phyloP scores from a whole-genome alignment of 2,888 invertebrate genomes.

The Thyatira batis region DNA sequence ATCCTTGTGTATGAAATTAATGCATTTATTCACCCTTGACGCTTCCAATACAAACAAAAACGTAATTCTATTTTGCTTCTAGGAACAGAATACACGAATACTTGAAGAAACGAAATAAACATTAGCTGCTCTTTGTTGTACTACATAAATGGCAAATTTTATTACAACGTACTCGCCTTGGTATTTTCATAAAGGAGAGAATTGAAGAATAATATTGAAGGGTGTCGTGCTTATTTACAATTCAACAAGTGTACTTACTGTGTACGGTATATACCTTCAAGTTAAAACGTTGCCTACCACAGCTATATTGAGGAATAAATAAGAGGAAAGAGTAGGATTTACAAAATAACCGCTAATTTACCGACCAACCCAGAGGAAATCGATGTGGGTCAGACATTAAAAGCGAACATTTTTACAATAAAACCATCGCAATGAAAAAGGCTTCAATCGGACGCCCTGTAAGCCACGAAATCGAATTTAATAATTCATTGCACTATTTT shows the following conservation, averaged over 20 bases:
- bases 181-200: conserved; percentile 12
- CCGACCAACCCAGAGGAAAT: conserved; percentile 5
- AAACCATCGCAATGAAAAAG: conserved; percentile 11
- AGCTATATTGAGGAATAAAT: background rate
- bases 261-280: background rate
- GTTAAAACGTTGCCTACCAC: background rate
- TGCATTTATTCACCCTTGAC: background rate
- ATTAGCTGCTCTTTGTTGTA: background rate
- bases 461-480: conserved; percentile 29
- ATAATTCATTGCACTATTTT: conserved; percentile 42
- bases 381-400: conserved; percentile 8
- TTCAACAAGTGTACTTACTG: conserved; percentile 16
- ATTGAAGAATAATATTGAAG: conserved; percentile 17
- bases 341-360: background rate
- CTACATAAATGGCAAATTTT: conserved; percentile 1
- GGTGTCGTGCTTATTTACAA: conserved; percentile 18
- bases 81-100: background rate
- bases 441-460: conserved; percentile 13
- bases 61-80: background rate
- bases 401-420: conserved; percentile 15
- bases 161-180: background rate
- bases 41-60: background rate
- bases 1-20: background rate
- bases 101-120: background rate
- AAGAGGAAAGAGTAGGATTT: background rate